Conservation (phyloP, 2,797 vertebrate species). For the Semaprochilodus insignis region DNA sequence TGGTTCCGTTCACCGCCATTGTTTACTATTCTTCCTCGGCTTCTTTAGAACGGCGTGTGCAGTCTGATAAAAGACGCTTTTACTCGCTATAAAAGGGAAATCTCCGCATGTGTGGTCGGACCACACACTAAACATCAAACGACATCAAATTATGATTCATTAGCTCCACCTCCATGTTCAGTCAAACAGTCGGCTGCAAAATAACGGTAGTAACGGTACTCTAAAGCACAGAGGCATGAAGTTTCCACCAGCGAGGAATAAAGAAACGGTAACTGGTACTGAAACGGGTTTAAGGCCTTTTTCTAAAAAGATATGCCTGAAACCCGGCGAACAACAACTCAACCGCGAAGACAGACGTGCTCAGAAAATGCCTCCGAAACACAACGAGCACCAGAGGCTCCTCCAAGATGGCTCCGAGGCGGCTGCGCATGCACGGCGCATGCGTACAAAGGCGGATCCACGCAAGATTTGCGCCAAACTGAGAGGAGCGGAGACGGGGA, state of each 20-base stretch:
- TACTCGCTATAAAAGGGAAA: neutral
- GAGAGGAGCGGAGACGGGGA: neutral
- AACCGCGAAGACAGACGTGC: neutral
- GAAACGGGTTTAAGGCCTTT: too few species aligned
- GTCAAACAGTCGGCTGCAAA: neutral
- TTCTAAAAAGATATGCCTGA: neutral
- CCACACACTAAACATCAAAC: too few species aligned
- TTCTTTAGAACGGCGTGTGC: neutral
- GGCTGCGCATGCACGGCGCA: constrained; percentile 47
- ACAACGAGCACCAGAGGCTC: neutral
- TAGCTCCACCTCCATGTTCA: neutral
- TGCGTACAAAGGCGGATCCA: constrained; percentile 49
- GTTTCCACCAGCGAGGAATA: too few species aligned
- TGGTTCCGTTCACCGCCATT: too few species aligned
- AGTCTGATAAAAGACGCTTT: neutral
- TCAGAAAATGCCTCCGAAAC: constrained; percentile 24
- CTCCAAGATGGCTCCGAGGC: constrained; percentile 59
- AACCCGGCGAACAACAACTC: neutral
- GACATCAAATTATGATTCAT: neutral
- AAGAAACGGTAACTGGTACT: too few species aligned
- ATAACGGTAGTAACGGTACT: constrained; percentile 42
- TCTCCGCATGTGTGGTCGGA: neutral
- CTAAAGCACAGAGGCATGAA: neutral
- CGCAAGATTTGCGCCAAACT: constrained; percentile 79
- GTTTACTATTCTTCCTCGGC: too few species aligned